Evolutionary conservation across 2,888 invertebrate genomes (phyloP), one percentile per base, ranked within the genome.

Genomic region (Azorinus chamasolen): DNA sequence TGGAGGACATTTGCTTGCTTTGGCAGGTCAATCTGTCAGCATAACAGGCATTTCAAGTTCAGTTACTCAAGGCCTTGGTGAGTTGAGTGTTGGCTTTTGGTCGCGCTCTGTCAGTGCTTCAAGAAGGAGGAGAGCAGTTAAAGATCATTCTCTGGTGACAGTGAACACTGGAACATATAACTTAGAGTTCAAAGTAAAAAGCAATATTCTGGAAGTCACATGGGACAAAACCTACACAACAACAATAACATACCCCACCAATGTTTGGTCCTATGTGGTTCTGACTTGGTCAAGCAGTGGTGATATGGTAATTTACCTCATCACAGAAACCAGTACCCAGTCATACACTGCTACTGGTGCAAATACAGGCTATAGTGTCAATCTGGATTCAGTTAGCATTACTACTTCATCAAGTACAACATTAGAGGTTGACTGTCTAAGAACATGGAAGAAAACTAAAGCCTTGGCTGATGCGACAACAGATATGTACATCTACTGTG

Each of bases 341-440:
- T 48, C 58, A 14, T 51, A 64, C 25, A 37, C 45, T 1, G 18
- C 46, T 22, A n/a, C 51, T 24, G 6, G 14, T 20, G 43, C 50
- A 32, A 54, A 64, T 8, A 37, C 37, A 41, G 62, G 73, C 3
- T n/a, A 18, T 0, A 58, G 72, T 14, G 41, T 68, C 25, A 54
- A 54, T 46, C 22, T 76, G 1, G 58, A 64, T 14, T 32, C 37
- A n/a, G 18, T 70, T 37, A 58, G 58, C 20, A 22, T 76, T 3
- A 64, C 46, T 37, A 58, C 69, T 12, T 51, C 62, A 14, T 25
- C 65, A 0, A 18, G 43, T n/a, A 50, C 57, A 8, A 24, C 22
- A n/a, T 27, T 86, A 5, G 74, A 82, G 50, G 24, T 88, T 16
- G 88, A 88, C 46, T 71, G 84, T 48, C 18, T 84, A 12, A 32